Evolutionary conservation across 2,797 vertebrate species (phyloP), one percentile per base, ranked within the genome.

Genomic region (Neomorphus geoffroyi): DNA sequence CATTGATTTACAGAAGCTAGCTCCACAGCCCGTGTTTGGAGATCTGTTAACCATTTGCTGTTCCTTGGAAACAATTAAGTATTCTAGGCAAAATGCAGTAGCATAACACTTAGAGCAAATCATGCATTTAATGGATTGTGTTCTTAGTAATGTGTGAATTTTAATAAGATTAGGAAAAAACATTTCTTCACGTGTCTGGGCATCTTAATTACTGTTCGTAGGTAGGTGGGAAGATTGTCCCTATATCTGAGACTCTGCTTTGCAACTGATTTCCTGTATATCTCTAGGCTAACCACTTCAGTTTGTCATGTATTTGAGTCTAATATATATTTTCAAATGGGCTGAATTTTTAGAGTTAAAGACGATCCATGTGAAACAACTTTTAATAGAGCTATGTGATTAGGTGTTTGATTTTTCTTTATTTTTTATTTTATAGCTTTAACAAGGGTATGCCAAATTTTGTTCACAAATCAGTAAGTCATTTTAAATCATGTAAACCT

Each of bases 141-240:
- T 82, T 94, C 32, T 30, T 53, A 54, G 41, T 61, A 86, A 85
- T 16, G 32, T 24, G 6, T 73, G 67, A 88, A 85, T 91, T 96
- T 92, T 81, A 94, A 77, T 72, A 62, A n/a, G 53, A 71, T 67
- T 67, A 84, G 85, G 56, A 35, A 85, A 88, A 90, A 91, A 41
- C 16, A 51, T 86, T 80, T 80, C 22, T 90, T 94, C 73, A 35
- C 10, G 0, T 91, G 85, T 48, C 80, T 75, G 17, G 37, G 85
- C 73, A 88, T 91, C 74, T 85, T 88, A 94, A 95, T 92, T 93
- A 37, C 50, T 77, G 33, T 48, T 88, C 82, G 11, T 54, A 74
- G 26, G 18, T 43, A 67, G 43, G 32, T 92, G 67, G 80, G 56
- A 92, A 92, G 85, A 48, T 78, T 69, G 41, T 67, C 22, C 13